These are phyloP conservation scores for Tetraodon nigroviridis DNA, from an alignment of 2,113 vertebrate genomes.

Conservation along the genomic window DNA sequence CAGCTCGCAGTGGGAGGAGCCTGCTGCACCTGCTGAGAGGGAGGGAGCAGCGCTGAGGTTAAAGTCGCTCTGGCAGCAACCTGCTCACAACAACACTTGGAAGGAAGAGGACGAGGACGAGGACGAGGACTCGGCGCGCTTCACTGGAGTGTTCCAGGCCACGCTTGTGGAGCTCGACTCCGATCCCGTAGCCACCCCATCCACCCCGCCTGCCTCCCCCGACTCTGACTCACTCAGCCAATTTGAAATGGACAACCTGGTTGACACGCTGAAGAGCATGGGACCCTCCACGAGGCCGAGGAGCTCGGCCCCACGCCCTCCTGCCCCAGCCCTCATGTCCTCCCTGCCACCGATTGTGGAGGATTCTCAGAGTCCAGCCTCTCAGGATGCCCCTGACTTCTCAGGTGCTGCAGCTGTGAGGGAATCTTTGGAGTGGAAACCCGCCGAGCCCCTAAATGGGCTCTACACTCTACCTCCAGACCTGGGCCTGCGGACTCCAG, in stretches of 20 bases:
- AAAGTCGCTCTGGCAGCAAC: conserved; percentile 23
- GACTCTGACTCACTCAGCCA: conserved; percentile 63
- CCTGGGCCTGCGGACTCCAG: conserved; percentile 59
- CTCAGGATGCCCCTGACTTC: background rate
- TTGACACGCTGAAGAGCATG: conserved; percentile 87
- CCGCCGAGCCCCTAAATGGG: background rate
- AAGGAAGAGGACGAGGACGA: background rate
- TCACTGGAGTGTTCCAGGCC: conserved; percentile 67
- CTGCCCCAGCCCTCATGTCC: conserved; percentile 50
- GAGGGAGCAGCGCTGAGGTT: conserved; percentile 23
- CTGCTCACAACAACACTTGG: conserved; percentile 8
- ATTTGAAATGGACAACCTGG: conserved; percentile 82
- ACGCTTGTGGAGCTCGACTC: conserved; percentile 64
- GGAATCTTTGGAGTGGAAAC: background rate
- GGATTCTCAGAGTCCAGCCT: conserved; percentile 49
- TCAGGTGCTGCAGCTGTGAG: background rate
- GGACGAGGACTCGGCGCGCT: background rate
- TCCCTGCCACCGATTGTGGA: conserved; percentile 81
- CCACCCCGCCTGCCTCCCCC: conserved; percentile 46
- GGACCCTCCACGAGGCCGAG: conserved; percentile 74
- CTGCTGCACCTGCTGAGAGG: conserved; percentile 47
- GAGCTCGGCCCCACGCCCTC: conserved; percentile 33
- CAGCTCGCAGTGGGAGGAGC: conserved; percentile 56
- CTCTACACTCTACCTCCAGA: conserved; percentile 53
- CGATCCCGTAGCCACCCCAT: conserved; percentile 35